Evolutionary conservation across 1,140 invertebrate genomes (phyloP).

Genomic region (Conus betulinus): DNA sequence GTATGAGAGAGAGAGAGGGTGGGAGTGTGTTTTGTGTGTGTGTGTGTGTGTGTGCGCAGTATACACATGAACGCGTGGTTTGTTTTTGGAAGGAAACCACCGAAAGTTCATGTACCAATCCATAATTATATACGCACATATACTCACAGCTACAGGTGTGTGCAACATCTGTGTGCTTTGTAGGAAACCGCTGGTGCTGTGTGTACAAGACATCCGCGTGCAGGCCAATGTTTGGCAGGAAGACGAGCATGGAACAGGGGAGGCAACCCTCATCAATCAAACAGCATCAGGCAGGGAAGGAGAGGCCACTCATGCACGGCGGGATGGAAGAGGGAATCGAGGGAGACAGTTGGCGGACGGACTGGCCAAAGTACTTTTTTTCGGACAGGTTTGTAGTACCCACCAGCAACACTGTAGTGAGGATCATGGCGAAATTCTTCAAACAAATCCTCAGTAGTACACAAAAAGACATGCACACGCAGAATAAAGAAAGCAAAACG

Average conservation of each 20-base stretch:
- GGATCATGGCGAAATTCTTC: no score
- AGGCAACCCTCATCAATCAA: neutral
- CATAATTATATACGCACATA: no score
- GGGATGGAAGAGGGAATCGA: conserved; percentile 7
- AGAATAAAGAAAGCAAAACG: no score
- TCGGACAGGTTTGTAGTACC: conserved; percentile 22
- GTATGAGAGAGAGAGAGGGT: no score
- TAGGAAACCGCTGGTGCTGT: conserved; percentile 89
- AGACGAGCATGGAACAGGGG: conserved; percentile 52
- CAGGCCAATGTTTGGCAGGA: conserved; percentile 84
- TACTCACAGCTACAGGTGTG: neutral
- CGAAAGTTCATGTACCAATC: no score
- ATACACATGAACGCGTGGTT: no score
- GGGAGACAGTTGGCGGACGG: neutral
- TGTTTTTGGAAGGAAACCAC: no score
- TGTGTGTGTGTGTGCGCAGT: no score
- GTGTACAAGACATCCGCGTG: conserved; percentile 88
- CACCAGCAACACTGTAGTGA: no score
- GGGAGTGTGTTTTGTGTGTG: no score
- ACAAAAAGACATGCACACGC: no score
- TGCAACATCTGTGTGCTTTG: neutral
- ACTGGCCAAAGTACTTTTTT: conserved; percentile 28
- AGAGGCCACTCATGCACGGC: neutral
- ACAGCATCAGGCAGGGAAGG: conserved; percentile 1
- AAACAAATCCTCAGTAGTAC: no score